Conservation (phyloP, 1,140 invertebrate species). For the Idris sp. region DNA sequence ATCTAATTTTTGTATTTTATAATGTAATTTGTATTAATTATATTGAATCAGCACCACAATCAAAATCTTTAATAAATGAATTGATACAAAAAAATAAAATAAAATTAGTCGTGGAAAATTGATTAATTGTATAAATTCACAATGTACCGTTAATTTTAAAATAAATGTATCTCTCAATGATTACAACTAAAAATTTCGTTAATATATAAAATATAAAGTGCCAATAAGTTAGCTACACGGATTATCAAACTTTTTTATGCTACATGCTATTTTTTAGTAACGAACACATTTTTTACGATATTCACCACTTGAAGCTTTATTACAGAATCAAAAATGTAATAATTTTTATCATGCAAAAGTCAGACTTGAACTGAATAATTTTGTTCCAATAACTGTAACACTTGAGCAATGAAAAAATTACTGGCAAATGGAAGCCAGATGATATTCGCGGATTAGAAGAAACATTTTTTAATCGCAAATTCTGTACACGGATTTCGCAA, state of each 20-base stretch:
- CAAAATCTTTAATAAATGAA: too few relatives aligned
- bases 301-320: neutral
- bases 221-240: conserved; percentile 32
- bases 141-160: too few relatives aligned
- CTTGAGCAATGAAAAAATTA: neutral
- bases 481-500: neutral
- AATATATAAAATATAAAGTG: too few relatives aligned
- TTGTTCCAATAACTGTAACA: conserved; percentile 3
- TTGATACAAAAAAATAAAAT: too few relatives aligned
- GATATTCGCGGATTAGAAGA: conserved; percentile 14
- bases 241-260: conserved; percentile 45
- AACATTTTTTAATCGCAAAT: conserved; percentile 18
- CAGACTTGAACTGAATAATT: too few relatives aligned
- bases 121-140: too few relatives aligned
- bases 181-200: too few relatives aligned
- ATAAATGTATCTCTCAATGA: too few relatives aligned
- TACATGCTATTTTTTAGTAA: conserved; percentile 15
- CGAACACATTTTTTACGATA: conserved; percentile 10
- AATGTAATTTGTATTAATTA: too few relatives aligned
- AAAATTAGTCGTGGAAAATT: too few relatives aligned
- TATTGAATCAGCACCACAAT: too few relatives aligned
- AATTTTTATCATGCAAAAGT: neutral
- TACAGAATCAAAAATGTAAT: conserved; percentile 1
- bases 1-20: too few relatives aligned
- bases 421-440: neutral